Percentiles rank a stretch among this genome's conserved stretches.
Evolutionary conservation across 1,140 invertebrate genomes (phyloP).

Genomic region (Eciton burchellii): DNA sequence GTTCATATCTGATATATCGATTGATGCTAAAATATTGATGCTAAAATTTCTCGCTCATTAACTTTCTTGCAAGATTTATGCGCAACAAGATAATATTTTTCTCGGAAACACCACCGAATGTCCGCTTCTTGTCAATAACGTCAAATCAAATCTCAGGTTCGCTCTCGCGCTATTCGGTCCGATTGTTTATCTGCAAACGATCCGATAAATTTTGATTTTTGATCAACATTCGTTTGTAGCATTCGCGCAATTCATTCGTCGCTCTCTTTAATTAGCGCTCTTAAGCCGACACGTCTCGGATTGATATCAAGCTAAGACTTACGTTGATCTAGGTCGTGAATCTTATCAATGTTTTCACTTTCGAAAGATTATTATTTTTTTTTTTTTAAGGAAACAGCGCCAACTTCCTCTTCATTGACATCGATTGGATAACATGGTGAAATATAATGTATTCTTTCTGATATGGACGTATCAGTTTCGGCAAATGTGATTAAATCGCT

Average conservation of each 20-base stretch:
- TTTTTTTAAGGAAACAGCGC: neutral
- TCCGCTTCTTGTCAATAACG: too few relatives aligned
- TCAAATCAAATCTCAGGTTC: too few relatives aligned
- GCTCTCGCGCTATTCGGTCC: neutral
- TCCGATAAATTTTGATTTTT: slow-evolving; percentile 1
- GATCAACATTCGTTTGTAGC: neutral
- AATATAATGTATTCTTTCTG: too few relatives aligned
- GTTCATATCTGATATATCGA: too few relatives aligned
- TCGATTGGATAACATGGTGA: neutral
- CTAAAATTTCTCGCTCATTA: too few relatives aligned
- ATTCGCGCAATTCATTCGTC: neutral
- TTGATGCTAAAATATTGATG: too few relatives aligned
- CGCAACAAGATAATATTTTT: too few relatives aligned
- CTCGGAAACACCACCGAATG: too few relatives aligned
- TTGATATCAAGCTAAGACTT: neutral
- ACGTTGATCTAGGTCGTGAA: slow-evolving; percentile 9
- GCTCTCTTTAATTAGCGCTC: neutral
- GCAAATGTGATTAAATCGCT: too few relatives aligned
- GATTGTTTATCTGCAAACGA: slow-evolving; percentile 1
- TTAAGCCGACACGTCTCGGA: neutral
- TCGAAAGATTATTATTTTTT: neutral
- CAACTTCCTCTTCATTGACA: neutral
- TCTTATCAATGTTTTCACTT: neutral
- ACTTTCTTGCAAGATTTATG: too few relatives aligned
- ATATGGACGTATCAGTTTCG: too few relatives aligned